Conservation (phyloP, 2,113 vertebrate species). For the Stomatorhinus ivindoensis region DNA sequence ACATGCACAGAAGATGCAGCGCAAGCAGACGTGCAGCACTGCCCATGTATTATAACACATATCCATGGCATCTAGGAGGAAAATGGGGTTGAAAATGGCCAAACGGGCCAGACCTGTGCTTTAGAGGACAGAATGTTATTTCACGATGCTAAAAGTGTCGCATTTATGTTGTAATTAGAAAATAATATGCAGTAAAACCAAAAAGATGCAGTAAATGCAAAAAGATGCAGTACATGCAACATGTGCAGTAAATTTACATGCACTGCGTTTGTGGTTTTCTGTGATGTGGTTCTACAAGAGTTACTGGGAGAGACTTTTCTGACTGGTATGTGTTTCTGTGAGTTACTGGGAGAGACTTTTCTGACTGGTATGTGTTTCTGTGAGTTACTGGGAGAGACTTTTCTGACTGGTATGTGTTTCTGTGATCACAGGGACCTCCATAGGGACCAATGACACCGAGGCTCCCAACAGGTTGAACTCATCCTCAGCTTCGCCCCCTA, state of each 20-base stretch:
- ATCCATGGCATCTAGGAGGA: background rate
- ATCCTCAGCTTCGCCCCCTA: conserved; percentile 37
- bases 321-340: conserved; percentile 17
- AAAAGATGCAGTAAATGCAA: background rate
- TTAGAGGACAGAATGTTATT: background rate
- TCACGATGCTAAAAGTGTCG: background rate
- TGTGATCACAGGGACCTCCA: conserved; percentile 38
- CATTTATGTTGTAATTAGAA: background rate
- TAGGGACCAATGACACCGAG: conserved; percentile 43
- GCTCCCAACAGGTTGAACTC: conserved; percentile 33
- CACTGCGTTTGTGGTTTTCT: background rate
- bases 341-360: background rate
- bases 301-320: background rate
- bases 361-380: background rate
- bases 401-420: conserved; percentile 9
- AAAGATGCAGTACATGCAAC: background rate
- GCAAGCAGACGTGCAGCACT: background rate
- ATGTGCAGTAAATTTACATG: background rate
- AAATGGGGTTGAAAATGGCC: background rate
- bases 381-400: background rate
- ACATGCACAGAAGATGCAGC: background rate
- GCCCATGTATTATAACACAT: background rate
- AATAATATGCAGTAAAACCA: background rate
- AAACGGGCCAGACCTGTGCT: background rate
- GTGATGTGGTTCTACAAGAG: background rate